Conservation (phyloP, 1,140 invertebrate genomes). For the Hylyphantes graminicola region DNA sequence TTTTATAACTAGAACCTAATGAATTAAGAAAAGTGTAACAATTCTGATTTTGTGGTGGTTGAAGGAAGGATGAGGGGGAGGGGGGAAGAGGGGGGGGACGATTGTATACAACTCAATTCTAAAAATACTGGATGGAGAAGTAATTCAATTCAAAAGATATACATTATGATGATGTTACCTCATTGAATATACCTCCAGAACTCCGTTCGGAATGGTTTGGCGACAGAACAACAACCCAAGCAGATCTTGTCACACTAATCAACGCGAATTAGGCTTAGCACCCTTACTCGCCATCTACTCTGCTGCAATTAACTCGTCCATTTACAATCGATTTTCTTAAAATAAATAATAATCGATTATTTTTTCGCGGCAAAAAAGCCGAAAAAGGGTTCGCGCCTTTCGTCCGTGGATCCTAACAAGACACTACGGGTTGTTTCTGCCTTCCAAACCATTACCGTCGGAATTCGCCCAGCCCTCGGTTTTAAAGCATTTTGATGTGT, state of each 20-base stretch:
- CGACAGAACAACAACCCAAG: conserved; percentile 27
- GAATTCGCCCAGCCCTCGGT: conserved; percentile 59
- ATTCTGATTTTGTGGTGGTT: neutral
- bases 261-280: conserved; percentile 40
- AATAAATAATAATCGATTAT: neutral
- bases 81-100: neutral
- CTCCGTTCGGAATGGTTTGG: conserved; percentile 28
- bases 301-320: conserved; percentile 8
- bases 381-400: conserved; percentile 47
- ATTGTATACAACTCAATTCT: no score
- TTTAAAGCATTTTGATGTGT: conserved; percentile 61
- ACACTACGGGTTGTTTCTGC: conserved; percentile 52
- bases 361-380: conserved; percentile 20
- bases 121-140: neutral
- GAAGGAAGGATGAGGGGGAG: neutral
- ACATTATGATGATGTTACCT: conserved; percentile 49
- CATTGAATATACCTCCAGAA: conserved; percentile 43
- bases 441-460: conserved; percentile 47
- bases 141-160: conserved; percentile 35
- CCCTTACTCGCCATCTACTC: neutral
- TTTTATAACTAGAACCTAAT: no score
- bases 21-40: no score
- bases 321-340: conserved; percentile 23
- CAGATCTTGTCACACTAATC: neutral
- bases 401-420: conserved; percentile 49